A percentile compares a stretch with the other conserved stretches of the same genome.
Evolutionary conservation across 2,113 vertebrate species (phyloP).

Genomic region (Phoenicopterus ruber): DNA sequence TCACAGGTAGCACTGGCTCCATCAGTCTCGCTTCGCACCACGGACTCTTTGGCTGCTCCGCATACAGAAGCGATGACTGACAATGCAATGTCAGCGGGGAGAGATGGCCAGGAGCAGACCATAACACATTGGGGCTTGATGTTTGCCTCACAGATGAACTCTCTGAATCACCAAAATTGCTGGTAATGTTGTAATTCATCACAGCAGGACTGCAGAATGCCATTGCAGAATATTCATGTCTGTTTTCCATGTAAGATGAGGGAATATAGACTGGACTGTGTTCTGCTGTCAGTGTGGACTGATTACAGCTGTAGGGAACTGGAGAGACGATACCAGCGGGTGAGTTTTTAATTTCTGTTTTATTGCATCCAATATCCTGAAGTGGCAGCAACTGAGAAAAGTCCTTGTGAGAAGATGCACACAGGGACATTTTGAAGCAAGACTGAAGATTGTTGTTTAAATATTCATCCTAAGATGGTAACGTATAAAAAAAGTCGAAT

Average conservation of each 20-base stretch:
- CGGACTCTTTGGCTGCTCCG: conserved; percentile 76
- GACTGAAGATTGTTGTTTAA: conserved; percentile 42
- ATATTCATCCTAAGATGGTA: conserved; percentile 23
- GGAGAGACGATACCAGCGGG: conserved; percentile 71
- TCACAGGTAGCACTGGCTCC: conserved; percentile 68
- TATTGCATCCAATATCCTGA: conserved; percentile 80
- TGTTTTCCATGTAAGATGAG: conserved; percentile 82
- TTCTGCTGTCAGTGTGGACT: conserved; percentile 75
- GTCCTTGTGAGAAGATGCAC: conserved; percentile 76
- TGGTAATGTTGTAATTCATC: conserved; percentile 76
- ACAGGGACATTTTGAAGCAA: conserved; percentile 68
- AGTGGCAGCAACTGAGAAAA: conserved; percentile 76
- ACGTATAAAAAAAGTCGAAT: neutral
- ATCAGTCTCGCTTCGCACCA: conserved; percentile 81
- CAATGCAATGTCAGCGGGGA: conserved; percentile 82
- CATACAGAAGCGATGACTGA: conserved; percentile 80
- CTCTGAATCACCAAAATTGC: conserved; percentile 67
- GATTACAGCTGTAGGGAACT: conserved; percentile 75
- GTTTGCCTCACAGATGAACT: conserved; percentile 65
- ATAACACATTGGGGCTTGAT: conserved; percentile 79
- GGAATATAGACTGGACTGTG: conserved; percentile 82
- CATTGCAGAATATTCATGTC: conserved; percentile 80
- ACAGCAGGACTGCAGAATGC: conserved; percentile 83
- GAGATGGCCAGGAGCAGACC: conserved; percentile 77
- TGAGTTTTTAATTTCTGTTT: conserved; percentile 73